Evolutionary conservation across 2,888 invertebrate genomes (phyloP), one percentile per base, ranked within the genome.

Genomic region (Sesia apiformis): DNA sequence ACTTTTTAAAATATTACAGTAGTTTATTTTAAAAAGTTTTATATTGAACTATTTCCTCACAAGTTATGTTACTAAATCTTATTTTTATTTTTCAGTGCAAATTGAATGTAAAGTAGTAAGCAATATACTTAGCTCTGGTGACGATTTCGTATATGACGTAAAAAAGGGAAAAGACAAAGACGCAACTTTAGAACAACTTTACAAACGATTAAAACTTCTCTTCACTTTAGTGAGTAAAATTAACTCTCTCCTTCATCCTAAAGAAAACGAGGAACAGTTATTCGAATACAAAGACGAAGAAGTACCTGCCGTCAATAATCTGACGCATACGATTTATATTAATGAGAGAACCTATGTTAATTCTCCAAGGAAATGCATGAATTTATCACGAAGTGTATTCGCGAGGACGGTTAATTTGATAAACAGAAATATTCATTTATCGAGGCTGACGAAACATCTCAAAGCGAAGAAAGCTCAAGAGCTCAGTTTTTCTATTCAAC

Each of bases 101-200:
- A 67, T 65, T 39, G 88, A 89, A 65, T 88, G 89, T 60, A 87
- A 85, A 68, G 74, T 84, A 3, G 88, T 88, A 0, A 81, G 77
- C 60, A 80, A 87, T 55, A 62, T 83, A 5, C 62, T 87, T 5
- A 67, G 72, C 52, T 59, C 72, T 0, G 57, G 64, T 3, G 61
- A 62, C 0, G 79, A 82, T 58, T 78, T 72, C 53, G 39, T 67
- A 1, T 83, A 77, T 52, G 65, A 77, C 4, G 60, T 77, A 4
- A 75, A 72, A 58, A 71, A 69, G 57, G 63, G 68, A 2, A 63
- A 64, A 40, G 67, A 64, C 23, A 74, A 73, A 55, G 63, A 69
- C 3, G 74, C 75, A 1, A 62, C 76, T 0, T 53, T 77, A 6
- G 76, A 77, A 3, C 78, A 84, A 64, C 69, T 89, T 0, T 43